Conservation (phyloP, 2,113 vertebrate species). For the Phocoena phocoena region DNA sequence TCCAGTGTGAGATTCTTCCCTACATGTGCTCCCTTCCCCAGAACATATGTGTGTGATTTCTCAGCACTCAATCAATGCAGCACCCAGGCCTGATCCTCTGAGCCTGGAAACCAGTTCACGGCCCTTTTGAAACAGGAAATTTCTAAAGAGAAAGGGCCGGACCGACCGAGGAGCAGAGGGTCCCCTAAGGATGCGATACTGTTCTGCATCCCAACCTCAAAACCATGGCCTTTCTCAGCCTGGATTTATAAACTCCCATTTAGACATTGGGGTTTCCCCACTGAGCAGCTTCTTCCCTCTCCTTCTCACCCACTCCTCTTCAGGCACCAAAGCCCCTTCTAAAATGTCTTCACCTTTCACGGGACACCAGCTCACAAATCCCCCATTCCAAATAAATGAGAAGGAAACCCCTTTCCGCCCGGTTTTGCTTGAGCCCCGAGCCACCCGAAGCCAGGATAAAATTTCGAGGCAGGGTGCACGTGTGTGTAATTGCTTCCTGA, state of each 20-base stretch:
- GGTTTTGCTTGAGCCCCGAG: conserved; percentile 46
- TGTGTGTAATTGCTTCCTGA: conserved; percentile 72
- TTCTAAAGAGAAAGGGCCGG: background rate
- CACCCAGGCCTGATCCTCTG: background rate
- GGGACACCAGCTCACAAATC: conserved; percentile 47
- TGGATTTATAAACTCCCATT: background rate
- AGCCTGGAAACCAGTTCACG: background rate
- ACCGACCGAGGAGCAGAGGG: background rate
- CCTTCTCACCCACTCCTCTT: background rate
- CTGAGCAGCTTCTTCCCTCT: background rate
- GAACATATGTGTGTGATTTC: background rate
- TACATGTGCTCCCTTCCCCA: background rate
- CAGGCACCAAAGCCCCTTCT: conserved; percentile 53
- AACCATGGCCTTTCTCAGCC: background rate
- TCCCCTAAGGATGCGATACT: background rate
- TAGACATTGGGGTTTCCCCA: background rate
- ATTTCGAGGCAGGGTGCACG: conserved; percentile 43
- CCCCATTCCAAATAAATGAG: conserved; percentile 63
- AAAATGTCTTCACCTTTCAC: conserved; percentile 70
- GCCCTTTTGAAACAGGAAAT: background rate
- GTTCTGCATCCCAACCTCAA: background rate
- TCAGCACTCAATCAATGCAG: background rate
- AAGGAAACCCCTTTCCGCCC: background rate
- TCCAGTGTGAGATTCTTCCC: background rate
- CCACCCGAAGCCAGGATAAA: conserved; percentile 47